A percentile compares a stretch with the other conserved stretches of the same genome.
These are phyloP conservation scores for Bos indicus DNA, from an alignment of 2,113 vertebrate genomes.

Conservation along the genomic window DNA sequence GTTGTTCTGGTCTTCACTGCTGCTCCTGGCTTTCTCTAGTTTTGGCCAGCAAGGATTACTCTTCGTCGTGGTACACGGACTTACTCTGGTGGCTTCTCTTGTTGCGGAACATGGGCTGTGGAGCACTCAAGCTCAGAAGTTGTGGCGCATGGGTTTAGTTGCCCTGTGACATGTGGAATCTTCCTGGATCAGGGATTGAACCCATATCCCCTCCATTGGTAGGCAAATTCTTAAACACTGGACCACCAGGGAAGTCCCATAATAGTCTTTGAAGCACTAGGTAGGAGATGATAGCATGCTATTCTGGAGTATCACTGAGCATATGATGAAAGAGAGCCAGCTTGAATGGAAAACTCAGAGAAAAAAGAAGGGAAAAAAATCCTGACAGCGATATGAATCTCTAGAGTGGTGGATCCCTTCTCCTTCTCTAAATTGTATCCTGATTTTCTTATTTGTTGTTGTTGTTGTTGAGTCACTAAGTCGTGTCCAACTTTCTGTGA, in stretches of 20 bases:
- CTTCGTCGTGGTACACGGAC: fast-evolving
- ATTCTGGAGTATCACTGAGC: background rate
- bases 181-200: background rate
- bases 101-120: background rate
- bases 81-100: background rate
- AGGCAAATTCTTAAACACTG: background rate
- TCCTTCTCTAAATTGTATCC: background rate
- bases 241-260: background rate
- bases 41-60: background rate
- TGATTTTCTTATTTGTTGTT: background rate
- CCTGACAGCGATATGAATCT: background rate
- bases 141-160: background rate
- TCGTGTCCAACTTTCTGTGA: background rate
- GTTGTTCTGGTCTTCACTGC: background rate
- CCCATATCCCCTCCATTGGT: background rate
- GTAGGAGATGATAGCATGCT: background rate
- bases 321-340: background rate
- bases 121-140: background rate
- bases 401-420: background rate
- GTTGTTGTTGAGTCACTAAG: background rate
- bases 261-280: background rate
- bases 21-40: background rate
- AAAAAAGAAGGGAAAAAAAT: background rate
- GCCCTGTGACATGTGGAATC: background rate
- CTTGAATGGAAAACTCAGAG: background rate